Base-by-base conservation (phyloP, 2,888 invertebrate genomes). In the Amblyjoppa fuscipennis region DNA sequence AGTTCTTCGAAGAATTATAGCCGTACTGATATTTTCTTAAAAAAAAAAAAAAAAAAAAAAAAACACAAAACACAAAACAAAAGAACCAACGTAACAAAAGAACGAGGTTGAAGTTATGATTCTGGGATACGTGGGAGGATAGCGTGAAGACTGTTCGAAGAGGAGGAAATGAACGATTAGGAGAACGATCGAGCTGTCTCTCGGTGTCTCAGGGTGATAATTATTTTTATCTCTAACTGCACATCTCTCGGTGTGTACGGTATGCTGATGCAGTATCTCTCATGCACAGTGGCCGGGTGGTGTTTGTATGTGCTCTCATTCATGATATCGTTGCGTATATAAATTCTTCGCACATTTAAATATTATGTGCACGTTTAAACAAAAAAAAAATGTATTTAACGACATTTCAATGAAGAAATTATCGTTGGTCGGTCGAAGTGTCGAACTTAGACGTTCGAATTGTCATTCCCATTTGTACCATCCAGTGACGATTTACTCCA, bases 181-280 rank as follows among this genome's bases (percentile, higher is more conserved):
- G 79, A 87, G 86, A 87, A 88, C 84, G 88, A 88, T 87, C 87
- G 77, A 85, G 87, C 84, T 61, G 77, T 86, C 84, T 82, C 75
- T 80, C 79, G 56, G 68, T 61, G 76, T 81, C 82, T 64, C 83
- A 87, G 86, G 87, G 88, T 90, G 91, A 92, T 93, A 92, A 93
- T 93, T 93, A 92, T 91, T 90, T 90, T 89, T 93, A 93, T 93
- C 93, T 90, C 79, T 34, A 85, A 92, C 93, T 91, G 90, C 89
- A 90, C 91, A 92, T 93, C 90, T 93, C 90, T 78, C 73, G 80
- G 34, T 68, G 66, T 79, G 81, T 73, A 59, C 73, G 56, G 41
- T 61, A 28, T 66, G 66, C 79, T 51, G 75, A 81, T 82, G 53
- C 64, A 25, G 45, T 82, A 78, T 85, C 74, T 82, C 70, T 82